These are phyloP conservation scores for Diabrotica undecimpunctata DNA, from an alignment of 1,140 invertebrate genomes.

Conservation along the genomic window DNA sequence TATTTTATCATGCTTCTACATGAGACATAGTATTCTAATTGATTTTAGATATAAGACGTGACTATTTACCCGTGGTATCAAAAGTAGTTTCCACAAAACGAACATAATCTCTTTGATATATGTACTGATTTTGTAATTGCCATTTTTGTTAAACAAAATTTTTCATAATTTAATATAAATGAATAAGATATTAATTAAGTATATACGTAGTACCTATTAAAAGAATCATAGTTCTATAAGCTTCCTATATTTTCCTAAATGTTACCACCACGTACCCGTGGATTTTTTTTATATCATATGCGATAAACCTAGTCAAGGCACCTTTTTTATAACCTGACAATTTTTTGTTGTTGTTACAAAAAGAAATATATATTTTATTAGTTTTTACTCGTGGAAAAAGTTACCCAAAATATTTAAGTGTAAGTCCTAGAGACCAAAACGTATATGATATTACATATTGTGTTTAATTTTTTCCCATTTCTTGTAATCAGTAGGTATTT, in stretches of 20 bases:
- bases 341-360: neutral
- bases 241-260: slow-evolving; percentile 1
- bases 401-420: neutral
- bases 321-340: neutral
- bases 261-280: neutral
- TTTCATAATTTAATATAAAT: neutral
- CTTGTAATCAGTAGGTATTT: too few relatives aligned
- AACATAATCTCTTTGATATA: neutral
- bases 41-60: too few relatives aligned
- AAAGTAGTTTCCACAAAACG: neutral
- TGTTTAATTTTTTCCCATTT: neutral
- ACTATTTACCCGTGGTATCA: neutral
- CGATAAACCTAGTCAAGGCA: neutral
- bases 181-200: neutral
- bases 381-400: neutral
- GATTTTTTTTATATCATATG: slow-evolving; percentile 3
- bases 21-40: too few relatives aligned
- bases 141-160: neutral
- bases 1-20: too few relatives aligned
- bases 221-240: neutral
- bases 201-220: neutral
- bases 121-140: neutral
- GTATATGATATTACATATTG: neutral
- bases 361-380: slow-evolving; percentile 1
- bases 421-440: neutral